A percentile compares a stretch with the other conserved stretches of the same genome.
Conservation (phyloP, 2,888 invertebrate genomes). For the Temnothorax unifasciatus region DNA sequence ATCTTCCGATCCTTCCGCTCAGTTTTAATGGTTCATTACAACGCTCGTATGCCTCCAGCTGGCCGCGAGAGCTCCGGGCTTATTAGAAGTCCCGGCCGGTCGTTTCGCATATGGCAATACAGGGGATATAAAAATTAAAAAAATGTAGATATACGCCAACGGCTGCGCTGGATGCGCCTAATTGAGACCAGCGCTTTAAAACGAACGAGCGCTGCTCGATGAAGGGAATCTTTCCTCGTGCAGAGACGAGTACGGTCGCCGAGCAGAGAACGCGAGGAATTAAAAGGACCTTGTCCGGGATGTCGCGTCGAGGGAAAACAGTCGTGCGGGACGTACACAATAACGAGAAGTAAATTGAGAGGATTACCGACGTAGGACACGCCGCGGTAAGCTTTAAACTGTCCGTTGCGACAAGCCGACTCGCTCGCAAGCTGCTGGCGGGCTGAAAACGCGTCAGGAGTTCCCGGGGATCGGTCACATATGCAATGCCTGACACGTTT, state of each 20-base stretch:
- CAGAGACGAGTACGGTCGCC: background rate
- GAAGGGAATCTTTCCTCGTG: constrained; percentile 16
- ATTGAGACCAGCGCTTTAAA: constrained; percentile 44
- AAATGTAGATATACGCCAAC: constrained; percentile 28
- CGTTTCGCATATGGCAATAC: constrained; percentile 32
- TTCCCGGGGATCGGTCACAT: background rate
- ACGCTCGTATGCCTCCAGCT: constrained; percentile 42
- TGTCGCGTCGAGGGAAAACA: background rate
- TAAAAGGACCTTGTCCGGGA: constrained; percentile 21
- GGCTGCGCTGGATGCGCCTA: constrained; percentile 39
- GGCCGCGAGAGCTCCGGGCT: constrained; percentile 34
- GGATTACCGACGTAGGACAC: constrained; percentile 21
- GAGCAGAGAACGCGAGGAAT: background rate
- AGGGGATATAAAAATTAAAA: constrained; percentile 40
- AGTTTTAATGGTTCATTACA: constrained; percentile 69
- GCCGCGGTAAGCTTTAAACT: constrained; percentile 40
- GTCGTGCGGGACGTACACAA: constrained; percentile 9
- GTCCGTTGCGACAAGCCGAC: constrained; percentile 17
- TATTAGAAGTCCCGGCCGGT: constrained; percentile 40
- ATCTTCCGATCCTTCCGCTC: constrained; percentile 55
- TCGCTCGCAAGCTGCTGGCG: constrained; percentile 10
- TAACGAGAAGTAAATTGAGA: constrained; percentile 48
- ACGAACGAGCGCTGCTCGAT: constrained; percentile 7
- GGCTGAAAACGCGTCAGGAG: constrained; percentile 35
- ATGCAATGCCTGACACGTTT: constrained; percentile 40